Conservation (phyloP, 2,888 invertebrate genomes). For the Drosophila paracracens region DNA sequence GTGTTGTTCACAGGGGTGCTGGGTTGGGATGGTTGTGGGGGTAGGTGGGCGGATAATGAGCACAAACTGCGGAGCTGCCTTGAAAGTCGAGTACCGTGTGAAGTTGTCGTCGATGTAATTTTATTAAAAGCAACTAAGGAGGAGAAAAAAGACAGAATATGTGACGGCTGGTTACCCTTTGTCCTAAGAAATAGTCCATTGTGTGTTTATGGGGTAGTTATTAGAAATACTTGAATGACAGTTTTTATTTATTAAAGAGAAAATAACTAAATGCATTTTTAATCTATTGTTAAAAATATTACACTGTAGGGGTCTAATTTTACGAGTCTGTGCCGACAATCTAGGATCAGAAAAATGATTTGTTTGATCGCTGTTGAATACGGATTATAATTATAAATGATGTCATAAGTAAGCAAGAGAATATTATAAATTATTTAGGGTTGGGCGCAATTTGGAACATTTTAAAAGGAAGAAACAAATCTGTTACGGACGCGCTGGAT, state of each 20-base stretch:
- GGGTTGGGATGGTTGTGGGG: neutral
- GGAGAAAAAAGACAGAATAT: neutral
- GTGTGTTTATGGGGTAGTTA: neutral
- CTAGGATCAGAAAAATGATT: neutral
- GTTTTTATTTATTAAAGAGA: neutral
- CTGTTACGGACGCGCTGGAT: neutral
- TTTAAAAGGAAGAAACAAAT: neutral
- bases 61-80: conserved; percentile 49
- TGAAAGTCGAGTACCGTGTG: conserved; percentile 48
- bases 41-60: conserved; percentile 50
- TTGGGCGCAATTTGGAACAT: neutral
- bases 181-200: neutral
- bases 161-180: conserved; percentile 15
- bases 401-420: neutral
- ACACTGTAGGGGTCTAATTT: neutral
- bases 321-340: fast-evolving
- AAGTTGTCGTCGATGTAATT: conserved; percentile 43
- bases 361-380: neutral
- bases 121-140: conserved; percentile 43
- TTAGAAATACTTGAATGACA: neutral
- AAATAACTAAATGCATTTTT: neutral
- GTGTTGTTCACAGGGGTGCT: neutral
- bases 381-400: neutral
- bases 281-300: neutral
- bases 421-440: neutral